Evolutionary conservation across 2,113 vertebrate species (phyloP), one percentile per base, ranked within the genome.

Genomic region (Anser brachyrhynchus): DNA sequence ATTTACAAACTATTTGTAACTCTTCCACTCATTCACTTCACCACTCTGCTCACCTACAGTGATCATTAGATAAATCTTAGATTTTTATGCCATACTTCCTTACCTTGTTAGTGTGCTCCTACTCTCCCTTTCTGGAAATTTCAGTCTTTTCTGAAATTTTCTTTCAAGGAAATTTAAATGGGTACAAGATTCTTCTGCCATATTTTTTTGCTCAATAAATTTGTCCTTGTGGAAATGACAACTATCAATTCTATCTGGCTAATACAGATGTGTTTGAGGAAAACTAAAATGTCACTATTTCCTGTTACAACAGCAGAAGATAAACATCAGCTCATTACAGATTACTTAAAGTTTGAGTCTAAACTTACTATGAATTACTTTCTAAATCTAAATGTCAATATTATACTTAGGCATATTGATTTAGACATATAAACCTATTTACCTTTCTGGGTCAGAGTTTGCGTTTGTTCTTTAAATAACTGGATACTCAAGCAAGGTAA

Each of bases 361-460:
- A 90, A 90, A 82, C 65, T 97, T 96, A 44, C 41, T 88, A 84
- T 81, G 86, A 95, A 95, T 95, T 94, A 93, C 62, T 93, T 91
- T 51, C 71, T 89, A 96, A 96, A 94, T 92, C 81, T 96, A 89
- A 96, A 95, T 87, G 84, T 66, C 93, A 95, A 76, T 93, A 95
- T 69, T 93, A 70, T 95, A 78, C 64, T 90, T 92, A 59, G 41
- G 64, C n/a, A 80, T 90, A 96, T 87, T 64, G 89, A 94, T 89
- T 92, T 55, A 93, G 61, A 61, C n/a, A 55, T 35, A 89, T 18
- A 91, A 95, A 84, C 61, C 77, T 52, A 46, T 84, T 91, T 92
- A 75, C 76, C 52, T 94, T 79, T 59, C 74, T 75, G 22, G 43
- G 14, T 84, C 74, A 91, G 69, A 78, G 77, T 55, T 84, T 62